Percentiles rank a stretch among this genome's conserved stretches.
Evolutionary conservation across 2,797 vertebrate genomes (phyloP).

Genomic region (Xiphorhynchus erythropygius): DNA sequence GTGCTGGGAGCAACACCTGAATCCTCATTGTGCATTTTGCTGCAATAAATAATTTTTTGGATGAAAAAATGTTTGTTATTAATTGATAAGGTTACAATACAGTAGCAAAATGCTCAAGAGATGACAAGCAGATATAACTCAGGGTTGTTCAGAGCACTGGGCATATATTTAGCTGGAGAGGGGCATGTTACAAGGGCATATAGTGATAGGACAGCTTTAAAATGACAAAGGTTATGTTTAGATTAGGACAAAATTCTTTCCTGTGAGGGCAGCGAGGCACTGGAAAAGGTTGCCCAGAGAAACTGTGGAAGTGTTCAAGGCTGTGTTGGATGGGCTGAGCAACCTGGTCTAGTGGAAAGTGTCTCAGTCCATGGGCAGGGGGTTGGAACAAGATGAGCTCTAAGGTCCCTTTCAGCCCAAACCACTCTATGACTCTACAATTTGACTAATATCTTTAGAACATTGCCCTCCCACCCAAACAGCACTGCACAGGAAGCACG

Average conservation of each 20-base stretch:
- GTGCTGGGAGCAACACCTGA: not conserved
- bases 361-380: not conserved
- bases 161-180: not conserved
- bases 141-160: not conserved
- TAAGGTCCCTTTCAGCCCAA: not conserved
- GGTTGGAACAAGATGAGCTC: not conserved
- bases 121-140: not conserved
- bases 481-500: accelerated
- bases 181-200: not conserved
- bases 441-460: not conserved
- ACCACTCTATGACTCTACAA: not conserved
- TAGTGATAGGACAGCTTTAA: not conserved
- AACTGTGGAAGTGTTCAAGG: not conserved
- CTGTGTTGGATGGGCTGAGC: accelerated
- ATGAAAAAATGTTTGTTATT: not conserved
- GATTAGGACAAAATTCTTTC: not conserved
- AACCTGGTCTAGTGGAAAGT: accelerated
- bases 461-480: not conserved
- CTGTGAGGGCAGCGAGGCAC: not conserved
- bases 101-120: not conserved
- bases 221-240: not conserved
- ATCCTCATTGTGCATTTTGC: not conserved
- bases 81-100: not conserved
- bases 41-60: not conserved
- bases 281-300: not conserved